Conservation (phyloP, 2,113 vertebrate genomes). For the Sander vitreus region DNA sequence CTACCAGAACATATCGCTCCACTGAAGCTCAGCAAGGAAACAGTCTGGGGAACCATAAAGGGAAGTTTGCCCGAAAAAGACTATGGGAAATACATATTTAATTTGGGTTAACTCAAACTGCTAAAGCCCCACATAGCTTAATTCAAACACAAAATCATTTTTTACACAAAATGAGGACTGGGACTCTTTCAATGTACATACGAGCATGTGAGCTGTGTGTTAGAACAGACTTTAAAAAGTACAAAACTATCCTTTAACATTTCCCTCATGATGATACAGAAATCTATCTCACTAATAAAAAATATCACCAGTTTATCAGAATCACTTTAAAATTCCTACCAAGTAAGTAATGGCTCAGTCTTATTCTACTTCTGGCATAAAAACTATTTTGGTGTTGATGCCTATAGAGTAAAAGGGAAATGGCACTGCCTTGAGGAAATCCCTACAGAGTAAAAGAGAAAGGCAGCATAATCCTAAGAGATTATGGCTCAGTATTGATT, state of each 20-base stretch:
- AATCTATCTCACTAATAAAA: neutral
- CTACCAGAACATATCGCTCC: neutral
- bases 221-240: neutral
- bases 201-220: neutral
- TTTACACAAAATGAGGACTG: neutral
- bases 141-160: neutral
- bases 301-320: neutral
- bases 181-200: neutral
- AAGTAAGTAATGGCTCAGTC: neutral
- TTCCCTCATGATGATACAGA: neutral
- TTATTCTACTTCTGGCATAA: neutral
- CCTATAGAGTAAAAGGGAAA: neutral
- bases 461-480: conserved; percentile 4
- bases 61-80: neutral
- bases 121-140: neutral
- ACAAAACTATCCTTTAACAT: neutral
- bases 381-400: neutral
- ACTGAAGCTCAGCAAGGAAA: neutral
- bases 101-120: neutral
- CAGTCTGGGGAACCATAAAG: neutral
- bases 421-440: neutral
- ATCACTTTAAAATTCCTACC: neutral
- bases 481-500: conserved; percentile 19
- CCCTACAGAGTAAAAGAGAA: neutral
- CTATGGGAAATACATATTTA: neutral